These are phyloP conservation scores for Poeciliopsis turrubarensis DNA, from an alignment of 2,113 vertebrate genomes.

Conservation along the genomic window DNA sequence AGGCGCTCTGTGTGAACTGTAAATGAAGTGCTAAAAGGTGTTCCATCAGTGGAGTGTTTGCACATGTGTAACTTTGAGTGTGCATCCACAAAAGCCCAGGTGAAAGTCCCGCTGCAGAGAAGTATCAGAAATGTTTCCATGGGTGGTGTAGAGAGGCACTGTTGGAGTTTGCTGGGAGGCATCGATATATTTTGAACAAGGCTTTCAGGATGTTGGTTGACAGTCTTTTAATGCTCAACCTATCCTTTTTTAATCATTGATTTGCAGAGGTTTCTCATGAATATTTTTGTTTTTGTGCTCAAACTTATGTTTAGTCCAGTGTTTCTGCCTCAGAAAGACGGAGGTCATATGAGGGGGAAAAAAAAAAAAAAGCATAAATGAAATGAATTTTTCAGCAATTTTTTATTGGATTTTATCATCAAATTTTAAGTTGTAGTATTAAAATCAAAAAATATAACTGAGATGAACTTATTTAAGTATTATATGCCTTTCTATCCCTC, in stretches of 20 bases:
- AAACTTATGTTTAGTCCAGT: too few relatives aligned
- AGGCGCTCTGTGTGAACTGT: background rate
- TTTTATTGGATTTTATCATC: too few relatives aligned
- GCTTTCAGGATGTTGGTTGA: background rate
- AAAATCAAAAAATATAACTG: too few relatives aligned
- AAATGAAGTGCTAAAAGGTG: background rate
- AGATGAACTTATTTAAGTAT: too few relatives aligned
- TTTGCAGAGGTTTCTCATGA: background rate
- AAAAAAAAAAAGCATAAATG: too few relatives aligned
- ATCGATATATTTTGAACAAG: background rate
- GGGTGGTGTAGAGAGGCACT: background rate
- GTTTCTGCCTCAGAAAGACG: background rate
- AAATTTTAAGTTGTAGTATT: too few relatives aligned
- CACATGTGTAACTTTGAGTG: background rate
- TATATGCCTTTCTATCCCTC: too few relatives aligned
- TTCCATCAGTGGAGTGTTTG: background rate
- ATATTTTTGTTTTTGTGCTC: background rate
- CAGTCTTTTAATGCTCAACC: background rate
- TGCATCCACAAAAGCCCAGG: background rate
- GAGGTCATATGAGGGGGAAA: too few relatives aligned
- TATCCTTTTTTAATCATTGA: background rate
- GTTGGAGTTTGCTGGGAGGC: too few relatives aligned
- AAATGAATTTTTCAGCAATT: too few relatives aligned
- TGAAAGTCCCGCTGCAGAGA: background rate
- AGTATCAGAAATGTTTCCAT: background rate